Evolutionary conservation across 92 coral and sea anemone species (phyloP).

Genomic region (Zoanthus gigantus): DNA sequence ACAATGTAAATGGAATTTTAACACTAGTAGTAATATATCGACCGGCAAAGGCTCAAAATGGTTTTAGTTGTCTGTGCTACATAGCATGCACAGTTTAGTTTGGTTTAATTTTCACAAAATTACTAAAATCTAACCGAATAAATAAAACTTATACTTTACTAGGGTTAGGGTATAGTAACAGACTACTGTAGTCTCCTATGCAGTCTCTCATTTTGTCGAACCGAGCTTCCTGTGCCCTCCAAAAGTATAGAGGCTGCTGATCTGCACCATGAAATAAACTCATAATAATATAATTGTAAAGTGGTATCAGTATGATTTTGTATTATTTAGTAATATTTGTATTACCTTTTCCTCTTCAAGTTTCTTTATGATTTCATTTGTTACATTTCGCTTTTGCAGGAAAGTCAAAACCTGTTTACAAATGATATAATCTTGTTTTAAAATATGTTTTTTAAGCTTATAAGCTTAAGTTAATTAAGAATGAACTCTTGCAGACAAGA

Average conservation of each 20-base stretch:
- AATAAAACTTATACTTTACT: slow-evolving; percentile 1
- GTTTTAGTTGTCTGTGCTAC: slow-evolving; percentile 5
- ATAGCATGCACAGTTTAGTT: slow-evolving; percentile 4
- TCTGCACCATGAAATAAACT: slow-evolving; percentile 4
- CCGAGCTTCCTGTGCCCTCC: slow-evolving; percentile 9
- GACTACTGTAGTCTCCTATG: slow-evolving; percentile 6
- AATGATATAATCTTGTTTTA: slow-evolving; percentile 1
- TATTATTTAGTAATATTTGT: slow-evolving; percentile 1
- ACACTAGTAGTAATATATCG: slow-evolving; percentile 3
- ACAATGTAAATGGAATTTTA: slow-evolving; percentile 1
- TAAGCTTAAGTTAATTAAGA: slow-evolving; percentile 1
- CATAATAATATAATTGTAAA: slow-evolving; percentile 1
- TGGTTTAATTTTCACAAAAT: slow-evolving; percentile 1
- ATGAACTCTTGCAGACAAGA: slow-evolving; percentile 5
- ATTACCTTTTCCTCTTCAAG: slow-evolving; percentile 4
- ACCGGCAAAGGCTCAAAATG: slow-evolving; percentile 6
- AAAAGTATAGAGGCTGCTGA: slow-evolving; percentile 5
- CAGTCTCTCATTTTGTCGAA: slow-evolving; percentile 5
- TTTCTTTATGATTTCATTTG: slow-evolving; percentile 1
- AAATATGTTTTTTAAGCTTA: slow-evolving; percentile 1
- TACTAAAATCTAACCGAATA: slow-evolving; percentile 2
- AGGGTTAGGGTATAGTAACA: slow-evolving; percentile 5
- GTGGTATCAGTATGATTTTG: slow-evolving; percentile 4
- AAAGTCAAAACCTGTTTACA: slow-evolving; percentile 3
- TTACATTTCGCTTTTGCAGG: slow-evolving; percentile 5